Conservation (phyloP, 2,888 invertebrate genomes). For the Apamea anceps region DNA sequence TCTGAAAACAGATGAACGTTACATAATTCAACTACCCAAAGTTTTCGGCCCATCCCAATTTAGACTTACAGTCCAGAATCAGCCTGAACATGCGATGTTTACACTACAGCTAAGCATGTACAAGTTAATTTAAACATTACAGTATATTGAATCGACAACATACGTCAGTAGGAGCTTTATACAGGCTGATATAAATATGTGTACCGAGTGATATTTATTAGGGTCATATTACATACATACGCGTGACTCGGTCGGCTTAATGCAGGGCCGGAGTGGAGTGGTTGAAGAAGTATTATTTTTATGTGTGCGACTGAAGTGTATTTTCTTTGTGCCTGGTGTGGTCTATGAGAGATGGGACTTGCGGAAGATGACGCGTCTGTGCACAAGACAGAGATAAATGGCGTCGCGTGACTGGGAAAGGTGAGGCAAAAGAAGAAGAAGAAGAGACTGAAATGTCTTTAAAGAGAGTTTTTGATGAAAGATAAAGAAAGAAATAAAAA, state of each 20-base stretch:
- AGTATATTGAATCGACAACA: constrained; percentile 68
- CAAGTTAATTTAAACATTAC: constrained; percentile 63
- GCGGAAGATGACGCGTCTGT: not conserved
- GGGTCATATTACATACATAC: constrained; percentile 83
- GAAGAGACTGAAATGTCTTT: no score
- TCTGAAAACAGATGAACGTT: not conserved
- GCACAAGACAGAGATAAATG: not conserved
- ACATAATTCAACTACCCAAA: not conserved
- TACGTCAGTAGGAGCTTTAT: constrained; percentile 71
- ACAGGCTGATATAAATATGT: constrained; percentile 80
- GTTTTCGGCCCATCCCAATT: not conserved
- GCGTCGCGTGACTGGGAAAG: not conserved
- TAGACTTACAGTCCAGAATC: not conserved
- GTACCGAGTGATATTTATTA: constrained; percentile 85
- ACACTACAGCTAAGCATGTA: constrained; percentile 9
- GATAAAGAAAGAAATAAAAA: no score
- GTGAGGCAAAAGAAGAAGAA: no score
- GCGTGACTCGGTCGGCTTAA: constrained; percentile 74
- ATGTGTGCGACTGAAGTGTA: not conserved
- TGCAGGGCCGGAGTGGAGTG: constrained; percentile 60
- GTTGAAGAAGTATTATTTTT: not conserved
- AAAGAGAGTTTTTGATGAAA: not conserved
- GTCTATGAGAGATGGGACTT: no score
- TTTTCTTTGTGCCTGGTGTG: no score
- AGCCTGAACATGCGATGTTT: not conserved